phyloP scores from a whole-genome alignment of 2,888 invertebrate genomes.

The Agrenia bidenticulata region DNA sequence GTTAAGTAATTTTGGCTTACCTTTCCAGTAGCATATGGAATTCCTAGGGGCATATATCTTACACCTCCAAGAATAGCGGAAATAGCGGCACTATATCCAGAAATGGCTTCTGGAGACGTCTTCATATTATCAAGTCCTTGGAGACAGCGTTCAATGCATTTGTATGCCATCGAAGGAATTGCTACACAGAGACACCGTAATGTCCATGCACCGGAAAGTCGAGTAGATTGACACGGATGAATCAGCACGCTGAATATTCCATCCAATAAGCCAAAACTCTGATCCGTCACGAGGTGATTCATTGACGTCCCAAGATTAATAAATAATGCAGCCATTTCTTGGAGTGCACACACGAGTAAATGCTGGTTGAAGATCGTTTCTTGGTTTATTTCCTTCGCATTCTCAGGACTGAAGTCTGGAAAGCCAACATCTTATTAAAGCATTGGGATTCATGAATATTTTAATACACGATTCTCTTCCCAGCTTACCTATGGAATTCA shows the following conservation, averaged over 20 bases:
- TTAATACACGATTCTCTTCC: too few species aligned
- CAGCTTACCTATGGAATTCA: conserved; percentile 75
- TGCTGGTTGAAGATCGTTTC: conserved; percentile 89
- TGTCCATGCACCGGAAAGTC: conserved; percentile 93
- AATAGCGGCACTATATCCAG: conserved; percentile 87
- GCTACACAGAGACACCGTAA: conserved; percentile 88
- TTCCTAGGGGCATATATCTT: conserved; percentile 83
- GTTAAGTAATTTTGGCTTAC: conserved; percentile 62
- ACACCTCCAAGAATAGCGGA: conserved; percentile 92
- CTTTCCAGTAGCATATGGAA: conserved; percentile 96
- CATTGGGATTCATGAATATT: too few species aligned
- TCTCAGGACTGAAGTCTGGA: conserved; percentile 82
- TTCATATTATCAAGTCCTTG: conserved; percentile 85
- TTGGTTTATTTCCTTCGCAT: conserved; percentile 87
- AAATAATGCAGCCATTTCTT: conserved; percentile 87
- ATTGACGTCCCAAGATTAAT: conserved; percentile 92
- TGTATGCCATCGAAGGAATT: conserved; percentile 74
- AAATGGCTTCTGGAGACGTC: conserved; percentile 83
- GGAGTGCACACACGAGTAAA: conserved; percentile 86
- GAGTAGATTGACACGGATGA: conserved; percentile 85
- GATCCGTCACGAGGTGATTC: conserved; percentile 83
- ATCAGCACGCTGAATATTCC: conserved; percentile 80
- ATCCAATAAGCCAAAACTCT: conserved; percentile 73
- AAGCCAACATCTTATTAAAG: not conserved
- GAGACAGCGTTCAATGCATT: conserved; percentile 62